These are phyloP conservation scores for Trichomalopsis sarcophagae DNA, from an alignment of 1,140 invertebrate species.

Conservation along the genomic window DNA sequence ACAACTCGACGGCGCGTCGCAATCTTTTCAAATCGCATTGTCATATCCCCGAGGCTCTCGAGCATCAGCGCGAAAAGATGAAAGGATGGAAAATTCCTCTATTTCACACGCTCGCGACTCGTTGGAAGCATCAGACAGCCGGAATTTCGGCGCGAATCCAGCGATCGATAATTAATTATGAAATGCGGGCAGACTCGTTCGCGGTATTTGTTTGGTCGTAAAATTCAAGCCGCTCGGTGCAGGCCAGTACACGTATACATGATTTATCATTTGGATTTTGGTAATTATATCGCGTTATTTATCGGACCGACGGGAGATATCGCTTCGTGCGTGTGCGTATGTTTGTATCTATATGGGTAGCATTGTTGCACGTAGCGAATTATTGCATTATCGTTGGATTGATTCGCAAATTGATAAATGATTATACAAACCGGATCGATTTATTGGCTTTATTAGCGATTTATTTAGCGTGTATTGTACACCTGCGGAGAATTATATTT, in stretches of 20 bases:
- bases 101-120: background rate
- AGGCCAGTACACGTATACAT: background rate
- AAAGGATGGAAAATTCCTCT: too few relatives aligned
- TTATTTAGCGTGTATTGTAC: background rate
- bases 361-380: slow-evolving; percentile 27
- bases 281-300: slow-evolving; percentile 20
- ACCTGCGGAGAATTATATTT: background rate
- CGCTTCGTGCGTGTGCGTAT: background rate
- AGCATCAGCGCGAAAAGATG: too few relatives aligned
- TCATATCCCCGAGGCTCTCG: background rate
- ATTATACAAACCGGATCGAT: background rate
- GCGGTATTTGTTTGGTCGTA: background rate
- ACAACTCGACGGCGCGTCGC: too few relatives aligned
- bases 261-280: background rate
- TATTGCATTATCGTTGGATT: slow-evolving; percentile 28
- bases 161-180: background rate
- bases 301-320: background rate
- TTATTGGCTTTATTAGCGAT: too few relatives aligned
- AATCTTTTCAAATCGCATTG: background rate
- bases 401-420: background rate
- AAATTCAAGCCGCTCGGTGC: background rate
- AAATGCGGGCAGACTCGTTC: background rate
- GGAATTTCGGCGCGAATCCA: background rate
- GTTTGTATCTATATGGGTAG: background rate
- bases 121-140: background rate